Evolutionary conservation across 2,797 vertebrate species (phyloP).

Genomic region (Bradypodion ventrale): DNA sequence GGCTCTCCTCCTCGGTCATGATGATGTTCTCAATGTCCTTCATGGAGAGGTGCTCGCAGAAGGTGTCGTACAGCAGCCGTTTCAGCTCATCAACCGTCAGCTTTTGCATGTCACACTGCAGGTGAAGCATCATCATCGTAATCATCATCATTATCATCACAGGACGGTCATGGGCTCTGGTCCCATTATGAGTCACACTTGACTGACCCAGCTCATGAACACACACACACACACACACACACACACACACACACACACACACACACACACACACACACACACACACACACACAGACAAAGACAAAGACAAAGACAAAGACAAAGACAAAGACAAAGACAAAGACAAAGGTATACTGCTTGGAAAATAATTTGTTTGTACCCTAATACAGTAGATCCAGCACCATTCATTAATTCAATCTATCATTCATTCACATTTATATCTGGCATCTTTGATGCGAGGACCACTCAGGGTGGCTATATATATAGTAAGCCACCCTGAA

Average conservation of each 20-base stretch:
- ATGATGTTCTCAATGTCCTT: slow-evolving; percentile 99
- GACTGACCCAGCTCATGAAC: neutral
- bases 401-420: too few species aligned
- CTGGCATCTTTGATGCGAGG: too few species aligned
- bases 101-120: slow-evolving; percentile 98
- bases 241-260: neutral
- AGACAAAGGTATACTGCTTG: neutral
- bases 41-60: slow-evolving; percentile 98
- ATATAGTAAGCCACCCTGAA: too few species aligned
- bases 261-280: too few species aligned
- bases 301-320: too few species aligned
- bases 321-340: too few species aligned
- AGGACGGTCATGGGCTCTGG: neutral
- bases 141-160: too few species aligned
- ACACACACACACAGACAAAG: too few species aligned
- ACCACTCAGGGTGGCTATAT: too few species aligned
- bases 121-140: neutral
- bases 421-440: too few species aligned
- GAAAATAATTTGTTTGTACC: neutral
- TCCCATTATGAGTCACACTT: neutral
- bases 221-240: too few species aligned
- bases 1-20: slow-evolving; percentile 96
- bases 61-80: slow-evolving; percentile 94
- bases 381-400: too few species aligned
- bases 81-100: slow-evolving; percentile 97